Evolutionary conservation across 2,113 vertebrate genomes (phyloP), one percentile per base, ranked within the genome.

Genomic region (Miniopterus natalensis): DNA sequence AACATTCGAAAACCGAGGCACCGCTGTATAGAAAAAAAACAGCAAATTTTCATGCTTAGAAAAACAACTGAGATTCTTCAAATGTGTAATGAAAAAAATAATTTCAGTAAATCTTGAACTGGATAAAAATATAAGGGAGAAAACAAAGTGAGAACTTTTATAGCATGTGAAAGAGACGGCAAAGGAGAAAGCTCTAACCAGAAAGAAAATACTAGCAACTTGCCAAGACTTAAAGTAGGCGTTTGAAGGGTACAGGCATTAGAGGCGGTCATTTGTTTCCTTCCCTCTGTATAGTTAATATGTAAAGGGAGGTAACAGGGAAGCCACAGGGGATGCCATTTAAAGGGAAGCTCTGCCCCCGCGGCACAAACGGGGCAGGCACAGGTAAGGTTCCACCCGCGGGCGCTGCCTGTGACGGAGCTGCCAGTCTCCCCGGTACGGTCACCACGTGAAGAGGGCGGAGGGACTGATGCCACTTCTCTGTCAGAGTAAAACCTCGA

Each of bases 31-130:
- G 49, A 49, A 29, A 79, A 47, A 68, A 55, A 51, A 55, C 3
- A 2, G 51, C 47, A 92, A 25, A 42, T 18, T 5, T 66, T 66
- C 36, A 84, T 36, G 11, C 25, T 31, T 65, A 90, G 73, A 75
- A 84, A 86, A 88, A 77, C 12, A 81, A 84, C 40, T 36, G 7
- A 75, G 63, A 88, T 51, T 70, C 21, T 81, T 90, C 27, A 85
- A 95, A 84, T 59, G 25, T 3, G 3, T 65, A 42, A 74, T 49
- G 20, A 53, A 49, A 77, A 83, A 53, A 55, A 61, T 4, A 36
- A 36, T 25, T 66, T 23, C 45, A 86, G 31, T 88, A 55, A 79
- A 84, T 63, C 47, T 40, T 57, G 29, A 92, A 63, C 59, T 79
- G 31, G 27, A 75, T 84, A 47, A 55, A 83, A 91, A 68, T 42